Base-by-base conservation (phyloP, 2,888 invertebrate genomes). In the Epinotia brunnichana region DNA sequence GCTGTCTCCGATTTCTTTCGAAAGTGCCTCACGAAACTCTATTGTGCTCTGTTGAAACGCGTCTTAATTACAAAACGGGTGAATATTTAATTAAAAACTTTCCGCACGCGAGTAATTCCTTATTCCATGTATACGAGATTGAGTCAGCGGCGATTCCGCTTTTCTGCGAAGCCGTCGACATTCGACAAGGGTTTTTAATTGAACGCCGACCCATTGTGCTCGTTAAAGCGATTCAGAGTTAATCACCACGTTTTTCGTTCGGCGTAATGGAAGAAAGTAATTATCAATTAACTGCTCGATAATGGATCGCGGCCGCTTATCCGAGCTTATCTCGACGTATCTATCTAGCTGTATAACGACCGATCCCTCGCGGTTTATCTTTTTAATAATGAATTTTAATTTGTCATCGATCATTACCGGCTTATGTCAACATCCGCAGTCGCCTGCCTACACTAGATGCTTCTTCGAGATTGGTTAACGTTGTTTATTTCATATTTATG, bases 11-110 rank as follows among this genome's bases (percentile, higher is more conserved):
- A 85, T 87, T 88, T 88, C 85, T 88, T 88, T 88, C 76, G 83
- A 87, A 87, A 84, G 84, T 81, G 82, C 81, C 82, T 80, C 83
- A 86, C 85, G 83, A 85, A 87, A 82, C 85, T 85, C 86, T 82
- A 87, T 88, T 89, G 88, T 89, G 81, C 83, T 84, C 87, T 85
- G 89, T 90, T 87, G 86, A 90, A 90, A 90, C 85, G 86, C 87
- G 87, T 91, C 90, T 92, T 91, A 90, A 92, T 92, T 91, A 92
- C 91, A 87, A 90, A 90, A 90, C 89, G 85, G 87, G 87, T 91
- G 91, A 91, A 90, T 91, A 90, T 91, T 91, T 92, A 91, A 92
- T 91, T 92, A 91, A 92, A 91, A 92, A 91, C 86, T 92, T 91
- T 89, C 87, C 87, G 88, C 90, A 91, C 89, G 91, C 92, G 90